These are phyloP conservation scores for Phortica variegata DNA, from an alignment of 1,140 invertebrate genomes.

Conservation along the genomic window DNA sequence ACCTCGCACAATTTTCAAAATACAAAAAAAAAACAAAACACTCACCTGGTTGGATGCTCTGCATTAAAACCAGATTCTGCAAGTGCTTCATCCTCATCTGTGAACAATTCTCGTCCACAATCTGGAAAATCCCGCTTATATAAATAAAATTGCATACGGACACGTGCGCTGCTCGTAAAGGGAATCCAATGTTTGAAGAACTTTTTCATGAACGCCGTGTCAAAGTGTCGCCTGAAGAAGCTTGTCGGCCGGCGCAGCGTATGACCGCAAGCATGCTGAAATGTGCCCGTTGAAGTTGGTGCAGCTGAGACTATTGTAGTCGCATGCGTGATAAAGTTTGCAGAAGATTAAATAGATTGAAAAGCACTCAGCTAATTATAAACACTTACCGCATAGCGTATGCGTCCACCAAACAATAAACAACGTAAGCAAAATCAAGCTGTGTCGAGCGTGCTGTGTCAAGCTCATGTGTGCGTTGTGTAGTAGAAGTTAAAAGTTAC, in stretches of 20 bases:
- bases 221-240: constrained; percentile 19
- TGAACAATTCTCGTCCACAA: constrained; percentile 40
- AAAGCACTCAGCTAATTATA: too few relatives aligned
- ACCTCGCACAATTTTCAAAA: too few relatives aligned
- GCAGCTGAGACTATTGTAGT: not conserved
- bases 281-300: constrained; percentile 4
- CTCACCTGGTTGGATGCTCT: constrained; percentile 47
- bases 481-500: too few relatives aligned
- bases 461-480: too few relatives aligned
- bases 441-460: too few relatives aligned
- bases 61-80: constrained; percentile 42
- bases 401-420: too few relatives aligned
- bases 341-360: too few relatives aligned
- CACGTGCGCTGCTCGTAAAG: constrained; percentile 28
- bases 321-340: too few relatives aligned
- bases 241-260: constrained; percentile 31
- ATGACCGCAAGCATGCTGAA: constrained; percentile 31
- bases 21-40: not conserved
- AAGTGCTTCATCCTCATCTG: constrained; percentile 36
- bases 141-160: constrained; percentile 49
- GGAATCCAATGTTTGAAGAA: constrained; percentile 47
- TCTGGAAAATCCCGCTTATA: constrained; percentile 48
- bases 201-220: constrained; percentile 44
- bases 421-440: too few relatives aligned
- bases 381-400: too few relatives aligned